These are phyloP conservation scores for Pseudococcus jackbeardsleyi DNA, from an alignment of 2,888 invertebrate genomes.

Conservation along the genomic window DNA sequence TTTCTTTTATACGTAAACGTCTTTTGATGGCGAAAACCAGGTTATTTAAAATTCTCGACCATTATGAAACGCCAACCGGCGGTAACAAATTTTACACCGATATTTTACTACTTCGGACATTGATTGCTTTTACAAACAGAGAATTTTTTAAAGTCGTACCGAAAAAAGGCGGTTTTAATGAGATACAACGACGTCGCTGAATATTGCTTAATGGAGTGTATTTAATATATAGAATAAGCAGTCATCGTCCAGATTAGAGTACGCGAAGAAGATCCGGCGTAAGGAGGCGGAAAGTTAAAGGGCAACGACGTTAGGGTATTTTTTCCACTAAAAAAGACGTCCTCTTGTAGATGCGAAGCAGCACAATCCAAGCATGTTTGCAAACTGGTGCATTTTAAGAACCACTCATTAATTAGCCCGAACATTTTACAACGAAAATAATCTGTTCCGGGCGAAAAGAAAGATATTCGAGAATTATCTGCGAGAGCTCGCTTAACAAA, in stretches of 20 bases:
- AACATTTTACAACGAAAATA: constrained; percentile 50
- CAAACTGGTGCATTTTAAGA: constrained; percentile 36
- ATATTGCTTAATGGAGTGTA: constrained; percentile 50
- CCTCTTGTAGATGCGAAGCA: neutral
- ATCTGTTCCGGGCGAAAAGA: constrained; percentile 44
- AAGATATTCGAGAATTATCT: constrained; percentile 52
- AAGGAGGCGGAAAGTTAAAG: neutral
- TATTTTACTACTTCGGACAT: constrained; percentile 50
- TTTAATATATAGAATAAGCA: constrained; percentile 45
- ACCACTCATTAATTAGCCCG: constrained; percentile 48
- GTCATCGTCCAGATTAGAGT: neutral
- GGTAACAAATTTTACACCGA: constrained; percentile 49
- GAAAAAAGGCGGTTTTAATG: constrained; percentile 51
- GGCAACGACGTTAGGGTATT: neutral
- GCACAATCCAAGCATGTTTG: neutral
- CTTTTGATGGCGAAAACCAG: constrained; percentile 15
- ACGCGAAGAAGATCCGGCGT: neutral
- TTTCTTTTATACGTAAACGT: constrained; percentile 32
- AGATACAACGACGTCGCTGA: constrained; percentile 27
- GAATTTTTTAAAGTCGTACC: constrained; percentile 29
- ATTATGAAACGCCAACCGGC: constrained; percentile 2
- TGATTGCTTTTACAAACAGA: constrained; percentile 52
- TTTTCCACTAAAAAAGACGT: neutral
- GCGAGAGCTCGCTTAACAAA: constrained; percentile 24
- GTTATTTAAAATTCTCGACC: constrained; percentile 51